These are phyloP conservation scores for Drosophila siamana DNA, from an alignment of 2,888 invertebrate genomes.

Conservation along the genomic window DNA sequence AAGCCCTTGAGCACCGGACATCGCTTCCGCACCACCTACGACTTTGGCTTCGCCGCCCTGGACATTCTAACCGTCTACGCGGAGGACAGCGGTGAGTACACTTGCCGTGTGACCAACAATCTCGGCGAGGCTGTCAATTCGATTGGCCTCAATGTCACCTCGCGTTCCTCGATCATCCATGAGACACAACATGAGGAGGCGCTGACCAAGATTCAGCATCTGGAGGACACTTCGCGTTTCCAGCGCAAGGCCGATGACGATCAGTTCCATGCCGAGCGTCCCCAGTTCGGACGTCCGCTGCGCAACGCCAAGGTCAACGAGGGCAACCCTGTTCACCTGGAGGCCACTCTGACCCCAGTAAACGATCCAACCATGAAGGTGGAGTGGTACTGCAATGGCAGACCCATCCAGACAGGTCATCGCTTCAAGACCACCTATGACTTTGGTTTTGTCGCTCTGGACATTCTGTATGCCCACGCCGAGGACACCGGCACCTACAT, in stretches of 20 bases:
- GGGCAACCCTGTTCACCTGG: conserved; percentile 95
- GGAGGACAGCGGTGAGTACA: conserved; percentile 97
- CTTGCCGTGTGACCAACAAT: conserved; percentile 94
- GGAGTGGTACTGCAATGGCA: conserved; percentile 98
- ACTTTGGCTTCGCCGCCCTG: conserved; percentile 98
- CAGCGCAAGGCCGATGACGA: conserved; percentile 91
- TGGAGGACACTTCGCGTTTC: conserved; percentile 94
- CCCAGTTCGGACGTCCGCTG: conserved; percentile 94
- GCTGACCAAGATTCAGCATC: conserved; percentile 94
- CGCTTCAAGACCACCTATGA: conserved; percentile 98
- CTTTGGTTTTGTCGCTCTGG: conserved; percentile 98
- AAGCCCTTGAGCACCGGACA: conserved; percentile 95
- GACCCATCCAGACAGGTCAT: conserved; percentile 96
- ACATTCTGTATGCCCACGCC: conserved; percentile 97
- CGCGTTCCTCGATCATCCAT: conserved; percentile 92
- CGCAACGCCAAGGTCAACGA: conserved; percentile 94
- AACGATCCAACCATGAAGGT: conserved; percentile 99
- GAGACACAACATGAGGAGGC: conserved; percentile 98
- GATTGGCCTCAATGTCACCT: conserved; percentile 92
- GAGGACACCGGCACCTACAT: conserved; percentile 99
- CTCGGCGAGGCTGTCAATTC: conserved; percentile 93
- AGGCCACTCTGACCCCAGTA: conserved; percentile 97
- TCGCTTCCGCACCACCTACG: conserved; percentile 96
- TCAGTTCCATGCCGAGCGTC: conserved; percentile 92
- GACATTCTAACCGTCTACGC: conserved; percentile 97